phyloP scores from a whole-genome alignment of 1,140 invertebrate genomes.

The Macrobrachium nipponense region DNA sequence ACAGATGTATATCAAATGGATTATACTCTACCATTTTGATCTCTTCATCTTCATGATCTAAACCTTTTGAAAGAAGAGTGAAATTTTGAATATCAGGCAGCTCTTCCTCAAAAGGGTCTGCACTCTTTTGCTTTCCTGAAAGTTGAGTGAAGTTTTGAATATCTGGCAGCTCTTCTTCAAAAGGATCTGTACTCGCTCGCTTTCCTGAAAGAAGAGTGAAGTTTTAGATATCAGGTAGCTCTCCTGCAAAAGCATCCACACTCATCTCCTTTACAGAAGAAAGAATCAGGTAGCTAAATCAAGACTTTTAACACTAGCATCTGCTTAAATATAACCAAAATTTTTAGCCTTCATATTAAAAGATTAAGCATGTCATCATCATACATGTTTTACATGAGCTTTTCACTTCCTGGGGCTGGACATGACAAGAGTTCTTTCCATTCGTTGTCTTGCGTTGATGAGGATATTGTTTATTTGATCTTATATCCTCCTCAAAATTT shows the following conservation, averaged over 20 bases:
- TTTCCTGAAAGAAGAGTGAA: slow-evolving; percentile 5
- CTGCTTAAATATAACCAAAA: neutral
- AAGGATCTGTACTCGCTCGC: neutral
- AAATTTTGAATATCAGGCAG: neutral
- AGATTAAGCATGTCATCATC: neutral
- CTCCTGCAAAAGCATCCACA: neutral
- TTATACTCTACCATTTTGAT: too few species aligned
- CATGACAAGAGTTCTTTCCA: too few species aligned
- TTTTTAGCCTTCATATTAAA: neutral
- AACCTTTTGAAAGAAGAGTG: neutral
- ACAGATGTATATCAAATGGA: too few species aligned
- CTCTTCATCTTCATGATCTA: neutral
- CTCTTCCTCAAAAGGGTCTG: neutral
- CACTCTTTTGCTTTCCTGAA: neutral
- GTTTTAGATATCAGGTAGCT: neutral
- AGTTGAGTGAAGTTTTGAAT: slow-evolving; percentile 3
- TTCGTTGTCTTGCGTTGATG: too few species aligned
- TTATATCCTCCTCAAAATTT: too few species aligned
- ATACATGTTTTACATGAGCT: too few species aligned
- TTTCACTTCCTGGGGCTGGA: too few species aligned
- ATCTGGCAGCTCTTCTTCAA: neutral
- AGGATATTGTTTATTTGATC: too few species aligned
- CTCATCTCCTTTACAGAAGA: too few species aligned
- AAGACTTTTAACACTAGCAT: neutral
- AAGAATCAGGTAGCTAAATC: too few species aligned